Conservation (phyloP, 2,888 invertebrate genomes). For the Nasonovia ribisnigri region DNA sequence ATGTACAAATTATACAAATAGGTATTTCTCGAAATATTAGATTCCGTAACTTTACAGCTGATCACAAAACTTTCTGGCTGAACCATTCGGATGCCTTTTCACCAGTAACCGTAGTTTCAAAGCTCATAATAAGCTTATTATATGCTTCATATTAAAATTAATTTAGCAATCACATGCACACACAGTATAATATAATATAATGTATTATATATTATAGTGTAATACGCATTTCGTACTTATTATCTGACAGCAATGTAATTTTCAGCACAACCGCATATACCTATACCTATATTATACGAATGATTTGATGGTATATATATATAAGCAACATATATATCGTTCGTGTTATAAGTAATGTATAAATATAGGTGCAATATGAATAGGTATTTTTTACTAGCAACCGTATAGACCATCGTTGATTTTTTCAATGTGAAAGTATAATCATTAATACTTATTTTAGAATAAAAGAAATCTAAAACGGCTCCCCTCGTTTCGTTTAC, state of each 20-base stretch:
- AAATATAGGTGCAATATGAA: no score
- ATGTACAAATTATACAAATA: neutral
- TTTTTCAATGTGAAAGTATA: no score
- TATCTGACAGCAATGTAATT: neutral
- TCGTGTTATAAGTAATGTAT: no score
- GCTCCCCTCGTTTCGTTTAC: no score
- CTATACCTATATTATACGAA: no score
- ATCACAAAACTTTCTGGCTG: neutral
- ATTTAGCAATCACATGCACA: neutral
- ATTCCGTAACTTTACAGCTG: neutral
- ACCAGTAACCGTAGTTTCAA: neutral
- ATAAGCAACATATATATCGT: no score
- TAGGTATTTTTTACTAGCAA: no score
- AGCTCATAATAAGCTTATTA: neutral
- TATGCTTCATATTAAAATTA: neutral
- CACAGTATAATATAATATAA: neutral
- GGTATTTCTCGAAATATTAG: neutral
- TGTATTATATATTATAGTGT: neutral
- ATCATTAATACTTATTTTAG: no score
- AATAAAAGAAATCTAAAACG: no score
- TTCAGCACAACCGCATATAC: no score
- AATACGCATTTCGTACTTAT: neutral
- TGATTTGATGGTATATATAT: no score
- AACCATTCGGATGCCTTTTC: neutral
- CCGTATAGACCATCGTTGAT: no score